Percentiles rank a stretch among this genome's conserved stretches.
phyloP scores from a whole-genome alignment of 1,140 invertebrate species.

The Anoplophora glabripennis region DNA sequence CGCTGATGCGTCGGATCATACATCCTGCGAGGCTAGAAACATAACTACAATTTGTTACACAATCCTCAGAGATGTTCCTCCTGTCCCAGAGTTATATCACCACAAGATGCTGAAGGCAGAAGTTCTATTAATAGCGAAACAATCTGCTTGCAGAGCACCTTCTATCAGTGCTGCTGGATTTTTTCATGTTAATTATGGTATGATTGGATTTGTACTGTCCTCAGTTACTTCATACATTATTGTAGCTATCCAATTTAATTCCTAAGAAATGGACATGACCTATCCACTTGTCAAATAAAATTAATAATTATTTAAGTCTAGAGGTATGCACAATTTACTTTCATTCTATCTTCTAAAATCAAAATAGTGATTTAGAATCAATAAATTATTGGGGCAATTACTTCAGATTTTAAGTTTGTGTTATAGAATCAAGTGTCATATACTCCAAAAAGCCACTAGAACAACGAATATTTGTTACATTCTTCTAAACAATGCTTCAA shows the following conservation, averaged over 20 bases:
- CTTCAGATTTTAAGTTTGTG: no score
- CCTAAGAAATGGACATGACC: no score
- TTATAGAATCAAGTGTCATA: no score
- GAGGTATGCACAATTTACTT: no score
- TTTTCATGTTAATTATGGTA: slow-evolving; percentile 29
- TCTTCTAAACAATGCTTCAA: no score
- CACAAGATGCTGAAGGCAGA: slow-evolving; percentile 24
- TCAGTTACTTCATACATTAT: slow-evolving; percentile 34
- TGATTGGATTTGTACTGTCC: slow-evolving; percentile 25
- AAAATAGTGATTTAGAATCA: no score
- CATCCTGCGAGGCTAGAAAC: slow-evolving; percentile 19
- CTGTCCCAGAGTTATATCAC: background rate
- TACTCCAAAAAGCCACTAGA: no score
- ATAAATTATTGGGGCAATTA: no score
- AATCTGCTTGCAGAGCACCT: slow-evolving; percentile 14
- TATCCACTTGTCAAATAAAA: no score
- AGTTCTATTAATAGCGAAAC: slow-evolving; percentile 20
- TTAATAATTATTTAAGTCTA: no score
- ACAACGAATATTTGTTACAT: no score
- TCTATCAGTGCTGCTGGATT: slow-evolving; percentile 31
- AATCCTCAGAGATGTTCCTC: slow-evolving; percentile 24
- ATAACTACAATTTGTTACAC: slow-evolving; percentile 23
- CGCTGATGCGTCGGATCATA: slow-evolving; percentile 17
- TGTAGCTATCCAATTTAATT: slow-evolving; percentile 29
- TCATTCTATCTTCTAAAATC: no score